Conservation (phyloP, 2,888 invertebrate genomes). For the Hemistola chrysoprasaria region DNA sequence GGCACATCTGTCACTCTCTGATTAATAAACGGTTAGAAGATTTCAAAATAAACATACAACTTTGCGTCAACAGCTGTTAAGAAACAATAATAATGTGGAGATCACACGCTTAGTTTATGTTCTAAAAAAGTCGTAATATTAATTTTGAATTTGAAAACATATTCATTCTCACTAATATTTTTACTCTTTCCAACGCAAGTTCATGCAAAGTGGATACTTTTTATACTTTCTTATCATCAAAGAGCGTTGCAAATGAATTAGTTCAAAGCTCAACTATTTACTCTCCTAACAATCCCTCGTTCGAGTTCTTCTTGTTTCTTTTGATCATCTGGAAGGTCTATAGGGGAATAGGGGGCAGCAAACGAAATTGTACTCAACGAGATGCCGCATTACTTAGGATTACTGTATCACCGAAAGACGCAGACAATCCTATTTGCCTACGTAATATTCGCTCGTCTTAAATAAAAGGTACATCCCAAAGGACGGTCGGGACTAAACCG, state of each 20-base stretch:
- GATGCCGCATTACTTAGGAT: constrained; percentile 37
- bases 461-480: constrained; percentile 36
- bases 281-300: constrained; percentile 22
- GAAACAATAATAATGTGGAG: too few species aligned
- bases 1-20: constrained; percentile 46
- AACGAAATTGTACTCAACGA: constrained; percentile 29
- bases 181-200: too few species aligned
- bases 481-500: constrained; percentile 29
- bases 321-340: constrained; percentile 32
- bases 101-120: too few species aligned
- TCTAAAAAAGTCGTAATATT: too few species aligned
- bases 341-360: constrained; percentile 38
- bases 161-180: too few species aligned
- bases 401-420: constrained; percentile 30
- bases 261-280: constrained; percentile 19
- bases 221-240: too few species aligned
- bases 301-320: constrained; percentile 18
- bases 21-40: constrained; percentile 11
- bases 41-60: constrained; percentile 6
- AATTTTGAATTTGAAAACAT: too few species aligned
- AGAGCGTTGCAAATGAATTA: constrained; percentile 14
- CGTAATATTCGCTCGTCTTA: constrained; percentile 28
- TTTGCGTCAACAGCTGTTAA: too few species aligned
- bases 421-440: constrained; percentile 36
- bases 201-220: too few species aligned